These are phyloP conservation scores for Megathymus violae DNA, from an alignment of 1,140 invertebrate genomes.

Conservation along the genomic window DNA sequence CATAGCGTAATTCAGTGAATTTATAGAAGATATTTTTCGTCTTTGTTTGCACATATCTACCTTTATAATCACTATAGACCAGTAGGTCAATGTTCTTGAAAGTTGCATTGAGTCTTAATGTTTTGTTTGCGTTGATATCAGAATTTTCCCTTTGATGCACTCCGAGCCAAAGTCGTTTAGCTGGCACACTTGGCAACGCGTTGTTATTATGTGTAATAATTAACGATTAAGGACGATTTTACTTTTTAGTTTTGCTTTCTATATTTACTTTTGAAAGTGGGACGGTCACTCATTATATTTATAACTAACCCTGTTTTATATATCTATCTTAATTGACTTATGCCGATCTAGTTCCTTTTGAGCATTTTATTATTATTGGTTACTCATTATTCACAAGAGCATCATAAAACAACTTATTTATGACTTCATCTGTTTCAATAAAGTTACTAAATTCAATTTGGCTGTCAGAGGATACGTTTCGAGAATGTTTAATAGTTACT, in stretches of 20 bases:
- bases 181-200: conserved; percentile 33
- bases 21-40: background rate
- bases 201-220: conserved; percentile 18
- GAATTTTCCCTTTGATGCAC: conserved; percentile 38
- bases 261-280: conserved; percentile 15
- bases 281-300: background rate
- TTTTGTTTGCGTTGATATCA: conserved; percentile 34
- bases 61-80: background rate
- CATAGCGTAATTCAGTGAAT: too few species aligned
- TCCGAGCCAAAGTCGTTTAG: conserved; percentile 33
- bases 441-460: too few species aligned
- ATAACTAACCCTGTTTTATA: background rate
- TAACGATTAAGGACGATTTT: conserved; percentile 15
- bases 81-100: conserved; percentile 39
- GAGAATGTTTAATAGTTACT: too few species aligned
- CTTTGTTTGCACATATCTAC: background rate
- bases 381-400: background rate
- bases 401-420: background rate
- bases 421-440: background rate
- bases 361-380: background rate
- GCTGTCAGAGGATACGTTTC: too few species aligned
- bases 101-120: conserved; percentile 36
- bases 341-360: background rate
- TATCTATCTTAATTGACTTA: background rate
- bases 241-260: conserved; percentile 17